These are phyloP conservation scores for Lonchura striata DNA, from an alignment of 2,113 vertebrate genomes.

Conservation along the genomic window DNA sequence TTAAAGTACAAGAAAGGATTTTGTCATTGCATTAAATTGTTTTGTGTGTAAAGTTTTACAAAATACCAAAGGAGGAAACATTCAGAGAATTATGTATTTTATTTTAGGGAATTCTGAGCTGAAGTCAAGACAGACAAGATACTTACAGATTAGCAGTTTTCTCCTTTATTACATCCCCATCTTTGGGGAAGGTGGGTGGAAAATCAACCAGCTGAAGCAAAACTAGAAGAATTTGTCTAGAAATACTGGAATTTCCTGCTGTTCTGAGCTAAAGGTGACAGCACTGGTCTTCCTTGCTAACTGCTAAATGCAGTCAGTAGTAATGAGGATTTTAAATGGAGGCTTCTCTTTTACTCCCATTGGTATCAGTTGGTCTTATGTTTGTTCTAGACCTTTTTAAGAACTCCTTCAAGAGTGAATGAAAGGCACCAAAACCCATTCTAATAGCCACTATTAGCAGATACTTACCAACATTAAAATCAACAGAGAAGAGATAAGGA, in stretches of 20 bases:
- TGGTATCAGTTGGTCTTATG: neutral
- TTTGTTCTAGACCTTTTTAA: neutral
- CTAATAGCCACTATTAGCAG: neutral
- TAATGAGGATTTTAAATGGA: neutral
- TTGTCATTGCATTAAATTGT: neutral
- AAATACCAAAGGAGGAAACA: neutral
- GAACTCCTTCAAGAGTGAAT: neutral
- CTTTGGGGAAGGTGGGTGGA: neutral
- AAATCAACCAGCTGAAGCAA: neutral
- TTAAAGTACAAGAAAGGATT: neutral
- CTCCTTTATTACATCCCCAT: neutral
- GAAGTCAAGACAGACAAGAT: neutral
- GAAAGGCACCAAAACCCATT: neutral
- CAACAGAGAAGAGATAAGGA: neutral
- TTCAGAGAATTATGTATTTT: neutral
- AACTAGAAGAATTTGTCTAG: neutral
- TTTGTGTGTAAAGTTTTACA: neutral
- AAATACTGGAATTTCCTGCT: neutral
- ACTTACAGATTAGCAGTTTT: neutral
- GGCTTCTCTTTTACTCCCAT: neutral
- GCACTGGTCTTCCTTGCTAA: neutral
- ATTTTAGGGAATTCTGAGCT: neutral
- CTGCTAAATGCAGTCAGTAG: neutral
- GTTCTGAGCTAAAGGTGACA: neutral
- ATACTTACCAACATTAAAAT: neutral